Base-by-base conservation (phyloP, 2,797 vertebrate species). In the Enteromius radiatus region DNA sequence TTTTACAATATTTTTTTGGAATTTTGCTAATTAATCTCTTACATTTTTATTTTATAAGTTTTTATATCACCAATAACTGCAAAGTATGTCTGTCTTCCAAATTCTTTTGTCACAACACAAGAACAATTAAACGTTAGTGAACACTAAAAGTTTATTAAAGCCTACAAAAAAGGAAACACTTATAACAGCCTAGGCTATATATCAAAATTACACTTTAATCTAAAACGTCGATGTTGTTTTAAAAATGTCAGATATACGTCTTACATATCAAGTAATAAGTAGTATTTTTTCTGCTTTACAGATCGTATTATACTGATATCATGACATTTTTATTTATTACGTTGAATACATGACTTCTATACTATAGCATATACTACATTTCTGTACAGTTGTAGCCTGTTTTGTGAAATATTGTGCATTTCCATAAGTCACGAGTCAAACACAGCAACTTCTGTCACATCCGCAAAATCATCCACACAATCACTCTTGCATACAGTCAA, bases 401-500 rank as follows among this genome's bases (percentile, higher is more conserved):
- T n/a, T 28, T 33, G 28, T 33, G 4, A 49, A 52, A 31, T 33
- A 49, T 47, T 33, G 23, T 80, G 56, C 26, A 69, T 69, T 69
- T 79, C 49, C n/a, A 52, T 65, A 80, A 80, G 36, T 45, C n/a
- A 33, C 23, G 64, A 52, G 15, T 26, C 9, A 15, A 78, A 64
- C 76, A 65, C 43, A 54, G 9, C 64, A 70, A 80, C 67, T 59
- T 43, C 47, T 45, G 41, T 73, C 41, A 56, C 5, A 31, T 69
- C 10, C 31, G 17, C 38, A 71, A 43, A 26, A 59, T 12, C 19
- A 23, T 23, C 17, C 10, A 65, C 38, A 36, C 21, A n/a, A n/a
- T n/a, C n/a, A 8, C 28, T 36, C 56, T 36, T 63, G 0, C 5
- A 61, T 36, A 47, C 26, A 33, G 28, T 14, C 41, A 49, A 49